phyloP scores from a whole-genome alignment of 1,140 invertebrate genomes.

The Tyrophagus putrescentiae region DNA sequence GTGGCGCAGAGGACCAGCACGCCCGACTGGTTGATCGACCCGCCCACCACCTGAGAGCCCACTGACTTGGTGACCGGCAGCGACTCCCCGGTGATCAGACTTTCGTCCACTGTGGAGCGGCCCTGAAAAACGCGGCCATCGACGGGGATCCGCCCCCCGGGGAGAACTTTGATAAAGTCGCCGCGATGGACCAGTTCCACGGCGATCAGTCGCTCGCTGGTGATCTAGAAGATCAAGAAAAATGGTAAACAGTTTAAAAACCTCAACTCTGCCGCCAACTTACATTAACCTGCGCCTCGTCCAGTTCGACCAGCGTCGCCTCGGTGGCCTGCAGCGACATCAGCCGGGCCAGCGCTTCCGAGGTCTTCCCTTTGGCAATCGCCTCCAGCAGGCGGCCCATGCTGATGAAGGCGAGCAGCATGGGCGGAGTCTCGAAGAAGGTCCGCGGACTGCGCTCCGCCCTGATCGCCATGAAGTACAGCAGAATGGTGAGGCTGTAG shows the following conservation, averaged over 20 bases:
- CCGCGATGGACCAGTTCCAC: constrained; percentile 67
- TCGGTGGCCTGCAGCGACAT: constrained; percentile 89
- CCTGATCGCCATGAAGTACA: constrained; percentile 59
- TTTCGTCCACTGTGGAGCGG: constrained; percentile 85
- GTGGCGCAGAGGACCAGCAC: constrained; percentile 75
- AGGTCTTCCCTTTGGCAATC: constrained; percentile 96
- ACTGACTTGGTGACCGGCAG: constrained; percentile 85
- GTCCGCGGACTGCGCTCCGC: constrained; percentile 71
- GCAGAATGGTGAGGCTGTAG: constrained; percentile 72
- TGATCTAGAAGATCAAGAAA: background rate
- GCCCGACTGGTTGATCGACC: constrained; percentile 91
- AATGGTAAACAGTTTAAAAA: background rate
- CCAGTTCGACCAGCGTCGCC: constrained; percentile 63
- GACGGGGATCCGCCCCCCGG: constrained; percentile 82
- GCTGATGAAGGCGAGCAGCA: constrained; percentile 97
- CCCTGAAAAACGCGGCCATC: constrained; percentile 77
- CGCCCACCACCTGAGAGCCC: constrained; percentile 77
- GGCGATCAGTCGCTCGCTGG: constrained; percentile 60
- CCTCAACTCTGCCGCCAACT: background rate
- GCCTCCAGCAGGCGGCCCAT: constrained; percentile 94
- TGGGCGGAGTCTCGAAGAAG: constrained; percentile 98
- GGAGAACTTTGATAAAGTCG: constrained; percentile 82
- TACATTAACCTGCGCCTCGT: constrained; percentile 6
- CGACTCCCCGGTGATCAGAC: constrained; percentile 92
- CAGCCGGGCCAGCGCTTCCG: constrained; percentile 86